Conservation (phyloP, 2,113 vertebrate species). For the Percopsis transmontana region DNA sequence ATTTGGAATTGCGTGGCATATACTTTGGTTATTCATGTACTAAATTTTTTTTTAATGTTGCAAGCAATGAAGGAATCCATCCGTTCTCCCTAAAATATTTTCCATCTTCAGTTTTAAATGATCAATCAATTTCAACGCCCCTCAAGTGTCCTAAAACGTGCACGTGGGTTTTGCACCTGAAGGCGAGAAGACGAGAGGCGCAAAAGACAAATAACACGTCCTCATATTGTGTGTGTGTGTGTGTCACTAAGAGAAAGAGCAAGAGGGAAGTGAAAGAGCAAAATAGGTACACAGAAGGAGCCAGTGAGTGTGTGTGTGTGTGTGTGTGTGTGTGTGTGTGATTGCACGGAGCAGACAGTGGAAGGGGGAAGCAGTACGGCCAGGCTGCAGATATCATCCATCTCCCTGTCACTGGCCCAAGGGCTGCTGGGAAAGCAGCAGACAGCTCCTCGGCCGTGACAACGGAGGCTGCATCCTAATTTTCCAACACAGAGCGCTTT, state of each 20-base stretch:
- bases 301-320: slow-evolving; percentile 23
- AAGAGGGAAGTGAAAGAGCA: slow-evolving; percentile 22
- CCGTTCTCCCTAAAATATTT: slow-evolving; percentile 44
- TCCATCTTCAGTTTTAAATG: slow-evolving; percentile 40
- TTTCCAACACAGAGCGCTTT: slow-evolving; percentile 47
- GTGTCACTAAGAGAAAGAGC: slow-evolving; percentile 24
- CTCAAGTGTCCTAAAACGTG: background rate
- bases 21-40: slow-evolving; percentile 47
- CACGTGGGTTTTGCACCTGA: slow-evolving; percentile 63
- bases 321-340: slow-evolving; percentile 18
- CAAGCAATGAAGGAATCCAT: slow-evolving; percentile 49
- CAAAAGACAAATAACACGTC: slow-evolving; percentile 51
- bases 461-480: slow-evolving; percentile 89
- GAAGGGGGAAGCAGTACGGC: slow-evolving; percentile 62
- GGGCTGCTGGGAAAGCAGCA: slow-evolving; percentile 90
- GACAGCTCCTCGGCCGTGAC: slow-evolving; percentile 82
- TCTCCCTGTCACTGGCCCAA: slow-evolving; percentile 91
- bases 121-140: too few species aligned
- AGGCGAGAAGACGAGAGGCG: slow-evolving; percentile 47
- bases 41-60: slow-evolving; percentile 24
- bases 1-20: too few species aligned
- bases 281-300: slow-evolving; percentile 1
- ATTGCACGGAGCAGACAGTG: slow-evolving; percentile 24
- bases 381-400: slow-evolving; percentile 92
- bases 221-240: slow-evolving; percentile 30